phyloP scores from a whole-genome alignment of 2,113 vertebrate genomes.

The Clinocottus analis region DNA sequence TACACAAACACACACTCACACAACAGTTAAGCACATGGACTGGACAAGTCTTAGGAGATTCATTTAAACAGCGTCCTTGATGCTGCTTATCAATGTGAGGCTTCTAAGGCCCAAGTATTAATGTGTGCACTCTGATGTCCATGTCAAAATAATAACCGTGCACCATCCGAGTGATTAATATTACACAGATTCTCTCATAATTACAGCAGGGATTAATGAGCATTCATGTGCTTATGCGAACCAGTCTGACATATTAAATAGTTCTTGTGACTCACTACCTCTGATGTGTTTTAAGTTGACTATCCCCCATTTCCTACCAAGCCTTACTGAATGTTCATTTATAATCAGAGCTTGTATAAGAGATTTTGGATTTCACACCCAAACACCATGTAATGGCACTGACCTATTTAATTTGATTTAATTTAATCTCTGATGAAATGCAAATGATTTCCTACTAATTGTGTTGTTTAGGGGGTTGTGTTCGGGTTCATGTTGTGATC shows the following conservation, averaged over 20 bases:
- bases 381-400: constrained; percentile 41
- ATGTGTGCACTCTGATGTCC: constrained; percentile 2
- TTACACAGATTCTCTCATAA: constrained; percentile 44
- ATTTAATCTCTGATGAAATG: neutral
- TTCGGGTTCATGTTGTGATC: constrained; percentile 11
- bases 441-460: neutral
- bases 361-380: constrained; percentile 40
- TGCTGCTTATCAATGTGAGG: neutral
- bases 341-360: constrained; percentile 40
- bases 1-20: too few species aligned
- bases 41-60: neutral
- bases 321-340: constrained; percentile 5
- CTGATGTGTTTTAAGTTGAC: constrained; percentile 39
- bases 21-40: too few species aligned
- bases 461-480: neutral
- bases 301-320: constrained; percentile 9
- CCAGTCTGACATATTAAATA: constrained; percentile 44
- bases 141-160: constrained; percentile 33
- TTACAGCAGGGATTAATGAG: constrained; percentile 58
- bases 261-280: constrained; percentile 13
- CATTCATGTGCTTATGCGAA: constrained; percentile 49
- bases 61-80: neutral
- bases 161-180: constrained; percentile 35
- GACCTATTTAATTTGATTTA: constrained; percentile 43
- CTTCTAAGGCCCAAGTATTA: neutral